Evolutionary conservation across 2,797 vertebrate species (phyloP), one percentile per base, ranked within the genome.

Genomic region (Rousettus madagascariensis): DNA sequence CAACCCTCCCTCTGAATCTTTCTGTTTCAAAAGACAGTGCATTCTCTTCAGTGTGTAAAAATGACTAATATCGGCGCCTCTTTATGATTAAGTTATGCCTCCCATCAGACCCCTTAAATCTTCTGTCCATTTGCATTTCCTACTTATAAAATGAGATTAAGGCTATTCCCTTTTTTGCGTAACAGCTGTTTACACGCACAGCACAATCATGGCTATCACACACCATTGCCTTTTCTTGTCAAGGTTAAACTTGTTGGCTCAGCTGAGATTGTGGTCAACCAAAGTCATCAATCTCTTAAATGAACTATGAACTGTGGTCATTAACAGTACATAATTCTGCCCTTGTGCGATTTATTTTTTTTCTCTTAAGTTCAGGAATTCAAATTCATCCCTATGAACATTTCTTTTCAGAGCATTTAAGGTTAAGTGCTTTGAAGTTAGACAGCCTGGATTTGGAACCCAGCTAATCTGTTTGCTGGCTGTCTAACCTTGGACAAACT

Each of bases 21-120:
- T 66, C 68, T 38, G 51, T 94, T 93, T 96, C 71, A 51, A 92
- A 91, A 89, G 85, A 86, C 53, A 92, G 49, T 80, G 43, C 38
- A 46, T 78, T 88, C 22, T 84, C 38, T 63, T 88, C 59, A 38
- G 2, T 55, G 38, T 85, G 9, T 38, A 55, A 90, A 46, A 6
- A 75, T 71, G 65, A 74, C 28, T 86, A 26, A 85, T 22, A 30
- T 5, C 78, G 49, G 49, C 68, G 28, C 8, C 30, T 94, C 30
- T 79, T 66, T 59, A 84, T 51, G 30, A 51, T 53, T 77, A 86
- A 63, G 24, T 65, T 94, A 20, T 82, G 87, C 75, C 53, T 92
- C n/a, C 61, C 26, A 63, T 75, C 41, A 77, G 41, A 74, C n/a
- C 66, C 26, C 51, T 69, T 68, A 75, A 95, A 90, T n/a, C 19